Evolutionary conservation across 2,888 invertebrate species (phyloP).

Genomic region (Helleia helle): DNA sequence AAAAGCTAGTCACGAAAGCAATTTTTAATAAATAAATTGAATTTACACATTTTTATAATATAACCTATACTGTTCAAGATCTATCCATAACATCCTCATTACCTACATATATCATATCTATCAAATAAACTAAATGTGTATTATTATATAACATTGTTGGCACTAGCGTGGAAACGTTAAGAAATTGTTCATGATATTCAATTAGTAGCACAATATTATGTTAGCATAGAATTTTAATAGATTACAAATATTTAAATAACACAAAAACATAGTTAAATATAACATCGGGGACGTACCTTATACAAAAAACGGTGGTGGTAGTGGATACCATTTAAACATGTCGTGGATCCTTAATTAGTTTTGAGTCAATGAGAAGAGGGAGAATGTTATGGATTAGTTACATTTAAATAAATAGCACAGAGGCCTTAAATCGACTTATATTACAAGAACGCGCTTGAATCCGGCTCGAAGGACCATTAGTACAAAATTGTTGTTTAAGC

Average conservation of each 20-base stretch:
- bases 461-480: constrained; percentile 20
- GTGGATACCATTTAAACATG: constrained; percentile 67
- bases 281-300: constrained; percentile 69
- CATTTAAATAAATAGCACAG: constrained; percentile 49
- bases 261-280: constrained; percentile 54
- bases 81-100: constrained; percentile 67
- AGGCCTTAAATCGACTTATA: constrained; percentile 29
- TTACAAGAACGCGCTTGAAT: constrained; percentile 38
- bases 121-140: constrained; percentile 8
- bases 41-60: constrained; percentile 18
- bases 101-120: constrained; percentile 18
- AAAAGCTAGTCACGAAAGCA: constrained; percentile 63
- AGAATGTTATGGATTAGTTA: constrained; percentile 75
- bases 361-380: constrained; percentile 70
- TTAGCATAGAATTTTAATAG: constrained; percentile 42
- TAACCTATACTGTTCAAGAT: constrained; percentile 15
- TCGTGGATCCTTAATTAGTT: constrained; percentile 72
- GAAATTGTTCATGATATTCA: constrained; percentile 13
- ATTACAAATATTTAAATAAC: constrained; percentile 48
- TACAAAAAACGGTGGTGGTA: constrained; percentile 67
- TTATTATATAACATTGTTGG: constrained; percentile 31
- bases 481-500: no score
- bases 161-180: constrained; percentile 44
- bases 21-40: constrained; percentile 30
- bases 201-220: constrained; percentile 24